Base-by-base conservation (phyloP, 2,888 invertebrate species). In the Thera obeliscata region DNA sequence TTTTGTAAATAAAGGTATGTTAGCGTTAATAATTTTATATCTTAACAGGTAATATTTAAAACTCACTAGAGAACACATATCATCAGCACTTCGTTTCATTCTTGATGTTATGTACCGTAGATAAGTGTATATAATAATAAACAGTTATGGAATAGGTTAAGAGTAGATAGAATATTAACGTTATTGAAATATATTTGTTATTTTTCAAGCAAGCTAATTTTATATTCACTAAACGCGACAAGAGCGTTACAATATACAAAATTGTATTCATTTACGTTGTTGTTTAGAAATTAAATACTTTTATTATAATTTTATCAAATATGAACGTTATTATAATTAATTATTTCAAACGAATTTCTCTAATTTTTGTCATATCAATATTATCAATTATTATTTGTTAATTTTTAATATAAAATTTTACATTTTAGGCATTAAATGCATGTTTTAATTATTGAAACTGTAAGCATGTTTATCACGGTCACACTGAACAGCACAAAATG, bases 41-140 rank as follows among this genome's bases (percentile, higher is more conserved):
- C 64, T 77, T 75, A 79, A 77, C 78, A 78, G 78, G 76, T 80
- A 78, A 81, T 77, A 76, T 77, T 74, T 74, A 35, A 61, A 70
- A 83, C 81, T 88, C 90, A 90, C 89, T 89, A 89, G 90, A 87
- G 76, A 80, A 88, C 85, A 91, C 92, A 93, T 93, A 93, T 93
- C 93, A 92, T 90, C 82, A 71, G 91, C 92, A 93, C 93, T 85
- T 83, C 86, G 84, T 89, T 85, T 90, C 88, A 90, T 87, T 91
- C 88, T 93, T 85, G 90, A 82, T 92, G 91, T 92, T 88, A 87
- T 78, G 84, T 83, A 85, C 85, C 86, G 46, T 72, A 64, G 82
- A 78, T 81, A 83, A 83, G 76, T 89, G 86, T 87, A 85, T 79
- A 85, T 83, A 84, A 85, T 83, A 84, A 77, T 76, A 64, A 76